Percentiles rank a stretch among this genome's conserved stretches.
Conservation (phyloP, 2,888 invertebrate species). For the Oxyscelio sp. region DNA sequence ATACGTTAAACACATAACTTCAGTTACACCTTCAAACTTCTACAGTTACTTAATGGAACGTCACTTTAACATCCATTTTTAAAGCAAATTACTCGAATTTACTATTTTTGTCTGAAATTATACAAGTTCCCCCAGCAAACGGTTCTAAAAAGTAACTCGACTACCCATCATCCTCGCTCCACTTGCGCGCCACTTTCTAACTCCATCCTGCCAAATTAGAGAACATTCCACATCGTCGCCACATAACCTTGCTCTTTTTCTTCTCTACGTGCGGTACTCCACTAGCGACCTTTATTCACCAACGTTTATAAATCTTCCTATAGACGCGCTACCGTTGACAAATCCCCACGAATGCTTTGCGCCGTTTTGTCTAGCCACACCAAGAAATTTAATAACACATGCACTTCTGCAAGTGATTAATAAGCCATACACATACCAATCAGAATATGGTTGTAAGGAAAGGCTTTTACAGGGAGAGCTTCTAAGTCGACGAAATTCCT, state of each 20-base stretch:
- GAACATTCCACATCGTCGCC: conserved; percentile 40
- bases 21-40: too few species aligned
- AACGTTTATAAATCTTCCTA: conserved; percentile 7
- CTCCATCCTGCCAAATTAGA: conserved; percentile 53
- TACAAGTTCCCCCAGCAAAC: too few species aligned
- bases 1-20: too few species aligned
- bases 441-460: too few species aligned
- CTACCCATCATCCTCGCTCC: conserved; percentile 25
- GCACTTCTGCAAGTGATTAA: too few species aligned
- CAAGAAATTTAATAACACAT: not conserved
- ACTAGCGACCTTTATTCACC: conserved; percentile 23
- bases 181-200: conserved; percentile 51
- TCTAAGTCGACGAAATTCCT: not conserved
- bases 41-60: too few species aligned
- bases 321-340: conserved; percentile 27
- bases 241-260: conserved; percentile 19
- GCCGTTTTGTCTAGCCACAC: conserved; percentile 53
- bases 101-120: too few species aligned
- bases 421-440: too few species aligned
- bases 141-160: too few species aligned
- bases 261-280: conserved; percentile 20
- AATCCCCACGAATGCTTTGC: conserved; percentile 61
- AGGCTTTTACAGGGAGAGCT: too few species aligned
- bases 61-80: too few species aligned
- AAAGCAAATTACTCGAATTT: too few species aligned